Evolutionary conservation across 2,888 invertebrate genomes (phyloP).

Genomic region (Netelia inedita): DNA sequence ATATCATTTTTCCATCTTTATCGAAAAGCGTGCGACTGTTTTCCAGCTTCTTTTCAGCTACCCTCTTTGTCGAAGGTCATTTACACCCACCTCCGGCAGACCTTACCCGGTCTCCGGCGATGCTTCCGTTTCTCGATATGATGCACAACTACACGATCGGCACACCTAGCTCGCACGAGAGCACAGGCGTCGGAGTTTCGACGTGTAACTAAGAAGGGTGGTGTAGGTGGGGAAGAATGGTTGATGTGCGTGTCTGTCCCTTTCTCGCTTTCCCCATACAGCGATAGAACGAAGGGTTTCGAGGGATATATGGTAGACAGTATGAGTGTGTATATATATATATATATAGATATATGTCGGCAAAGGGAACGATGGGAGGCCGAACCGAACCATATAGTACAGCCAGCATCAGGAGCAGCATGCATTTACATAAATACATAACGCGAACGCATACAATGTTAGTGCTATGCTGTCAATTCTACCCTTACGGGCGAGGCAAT

Average conservation of each 20-base stretch:
- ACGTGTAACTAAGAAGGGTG: slow-evolving; percentile 1
- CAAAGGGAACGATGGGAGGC: slow-evolving; percentile 65
- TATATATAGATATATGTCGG: slow-evolving; percentile 35
- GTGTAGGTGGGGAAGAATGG: slow-evolving; percentile 14
- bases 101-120: background rate
- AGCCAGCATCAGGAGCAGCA: slow-evolving; percentile 72
- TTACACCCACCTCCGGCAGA: background rate
- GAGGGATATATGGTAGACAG: slow-evolving; percentile 65
- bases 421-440: slow-evolving; percentile 85
- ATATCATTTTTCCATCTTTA: too few species aligned
- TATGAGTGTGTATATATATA: slow-evolving; percentile 43
- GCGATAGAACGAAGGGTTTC: slow-evolving; percentile 53
- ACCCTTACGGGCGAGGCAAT: slow-evolving; percentile 84
- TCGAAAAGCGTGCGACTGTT: too few species aligned
- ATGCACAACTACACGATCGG: slow-evolving; percentile 2
- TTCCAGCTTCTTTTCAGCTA: background rate
- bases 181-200: slow-evolving; percentile 16
- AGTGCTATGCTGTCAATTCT: slow-evolving; percentile 85
- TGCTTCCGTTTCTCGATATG: background rate
- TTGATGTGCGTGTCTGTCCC: slow-evolving; percentile 52
- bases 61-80: slow-evolving; percentile 6
- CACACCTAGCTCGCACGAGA: background rate
- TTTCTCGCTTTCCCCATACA: slow-evolving; percentile 21
- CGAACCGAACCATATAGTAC: slow-evolving; percentile 24
- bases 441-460: slow-evolving; percentile 85